A percentile compares a stretch with the other conserved stretches of the same genome.
Conservation (phyloP, 1,140 invertebrate species). For the Bactericera cockerelli region DNA sequence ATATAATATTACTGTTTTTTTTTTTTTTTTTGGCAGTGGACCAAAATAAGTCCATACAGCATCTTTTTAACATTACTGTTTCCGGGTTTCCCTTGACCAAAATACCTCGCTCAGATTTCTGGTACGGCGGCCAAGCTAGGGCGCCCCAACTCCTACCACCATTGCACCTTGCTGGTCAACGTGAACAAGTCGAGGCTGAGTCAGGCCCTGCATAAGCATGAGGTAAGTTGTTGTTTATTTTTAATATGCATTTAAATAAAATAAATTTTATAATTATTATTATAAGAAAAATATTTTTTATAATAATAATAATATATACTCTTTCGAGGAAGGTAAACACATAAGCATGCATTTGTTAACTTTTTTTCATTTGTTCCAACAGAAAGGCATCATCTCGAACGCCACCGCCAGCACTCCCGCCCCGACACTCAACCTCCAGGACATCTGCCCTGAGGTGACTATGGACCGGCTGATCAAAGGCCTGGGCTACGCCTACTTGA, state of each 20-base stretch:
- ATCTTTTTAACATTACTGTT: too few species aligned
- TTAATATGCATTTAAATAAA: too few species aligned
- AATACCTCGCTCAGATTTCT: constrained; percentile 52
- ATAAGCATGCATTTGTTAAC: too few species aligned
- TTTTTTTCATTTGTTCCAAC: too few species aligned
- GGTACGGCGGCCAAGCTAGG: constrained; percentile 84
- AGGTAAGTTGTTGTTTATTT: too few species aligned
- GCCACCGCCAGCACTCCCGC: constrained; percentile 67
- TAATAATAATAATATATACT: too few species aligned
- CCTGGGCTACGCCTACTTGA: constrained; percentile 66
- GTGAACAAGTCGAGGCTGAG: constrained; percentile 58
- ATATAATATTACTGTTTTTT: too few species aligned
- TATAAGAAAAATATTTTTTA: too few species aligned
- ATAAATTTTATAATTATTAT: too few species aligned
- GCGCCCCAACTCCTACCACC: constrained; percentile 73
- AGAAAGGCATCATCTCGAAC: constrained; percentile 51
- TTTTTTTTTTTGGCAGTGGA: too few species aligned
- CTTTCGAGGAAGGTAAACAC: too few species aligned
- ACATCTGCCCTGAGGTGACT: constrained; percentile 49
- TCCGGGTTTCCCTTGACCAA: constrained; percentile 6
- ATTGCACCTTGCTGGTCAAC: constrained; percentile 79
- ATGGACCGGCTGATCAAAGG: constrained; percentile 50
- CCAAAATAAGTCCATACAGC: too few species aligned
- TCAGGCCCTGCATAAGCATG: constrained; percentile 43
- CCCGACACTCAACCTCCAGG: constrained; percentile 47